These are phyloP conservation scores for Saguinus imperator DNA, from an alignment of 2,113 vertebrate species.

Conservation along the genomic window DNA sequence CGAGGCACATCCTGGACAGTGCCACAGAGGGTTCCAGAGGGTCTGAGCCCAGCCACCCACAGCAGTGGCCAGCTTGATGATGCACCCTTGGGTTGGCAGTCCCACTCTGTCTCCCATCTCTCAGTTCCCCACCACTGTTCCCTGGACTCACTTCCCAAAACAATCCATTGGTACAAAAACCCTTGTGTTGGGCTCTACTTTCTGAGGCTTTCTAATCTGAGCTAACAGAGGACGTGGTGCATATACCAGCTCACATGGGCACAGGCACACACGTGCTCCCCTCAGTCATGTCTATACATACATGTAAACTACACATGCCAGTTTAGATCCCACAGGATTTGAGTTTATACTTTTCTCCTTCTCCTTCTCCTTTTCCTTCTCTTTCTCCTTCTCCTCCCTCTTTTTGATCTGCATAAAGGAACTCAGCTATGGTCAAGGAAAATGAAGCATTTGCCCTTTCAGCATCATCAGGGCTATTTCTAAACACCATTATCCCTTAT, in stretches of 20 bases:
- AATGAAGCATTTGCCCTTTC: conserved; percentile 10
- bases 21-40: neutral
- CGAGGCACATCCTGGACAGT: neutral
- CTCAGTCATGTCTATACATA: neutral
- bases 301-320: neutral
- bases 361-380: neutral
- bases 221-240: neutral
- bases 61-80: neutral
- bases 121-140: neutral
- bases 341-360: too few relatives aligned
- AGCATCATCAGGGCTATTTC: neutral
- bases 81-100: neutral
- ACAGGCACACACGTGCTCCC: neutral
- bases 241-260: neutral
- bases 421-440: neutral
- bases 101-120: neutral
- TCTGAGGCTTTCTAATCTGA: neutral
- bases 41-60: neutral
- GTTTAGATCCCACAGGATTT: neutral
- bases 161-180: neutral
- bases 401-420: neutral
- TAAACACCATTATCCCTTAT: neutral
- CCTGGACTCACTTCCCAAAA: neutral
- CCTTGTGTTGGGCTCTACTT: neutral
- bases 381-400: neutral